Percentiles rank a stretch among this genome's conserved stretches.
These are phyloP conservation scores for Brachionus paranguensis DNA, from an alignment of 1,140 invertebrate genomes.

Conservation along the genomic window DNA sequence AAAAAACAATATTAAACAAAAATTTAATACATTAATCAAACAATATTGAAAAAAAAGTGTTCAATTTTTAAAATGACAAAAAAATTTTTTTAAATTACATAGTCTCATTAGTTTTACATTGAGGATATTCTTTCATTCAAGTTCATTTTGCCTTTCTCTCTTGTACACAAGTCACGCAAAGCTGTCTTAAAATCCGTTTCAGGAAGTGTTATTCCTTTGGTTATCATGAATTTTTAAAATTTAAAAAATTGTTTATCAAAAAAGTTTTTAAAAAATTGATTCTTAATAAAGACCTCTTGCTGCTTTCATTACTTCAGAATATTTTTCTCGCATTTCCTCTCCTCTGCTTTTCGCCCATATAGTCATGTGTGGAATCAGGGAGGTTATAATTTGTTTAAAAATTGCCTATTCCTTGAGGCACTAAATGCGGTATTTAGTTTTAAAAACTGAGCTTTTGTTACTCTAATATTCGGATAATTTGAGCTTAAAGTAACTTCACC, in stretches of 20 bases:
- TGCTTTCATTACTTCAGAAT: neutral
- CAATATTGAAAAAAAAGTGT: neutral
- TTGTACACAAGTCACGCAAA: neutral
- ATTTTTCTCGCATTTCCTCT: neutral
- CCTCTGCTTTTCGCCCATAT: neutral
- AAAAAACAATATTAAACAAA: neutral
- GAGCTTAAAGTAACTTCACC: neutral
- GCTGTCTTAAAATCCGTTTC: neutral
- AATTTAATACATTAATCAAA: neutral
- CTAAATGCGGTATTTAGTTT: neutral
- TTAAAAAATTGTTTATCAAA: neutral
- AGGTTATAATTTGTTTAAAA: neutral
- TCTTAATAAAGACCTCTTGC: constrained; percentile 2
- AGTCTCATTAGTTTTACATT: neutral
- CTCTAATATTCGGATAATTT: neutral
- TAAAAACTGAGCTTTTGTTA: neutral
- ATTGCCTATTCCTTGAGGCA: neutral
- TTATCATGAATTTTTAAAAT: neutral
- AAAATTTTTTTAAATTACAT: neutral
- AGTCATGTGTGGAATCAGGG: neutral
- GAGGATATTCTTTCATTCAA: neutral
- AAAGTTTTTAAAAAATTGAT: neutral
- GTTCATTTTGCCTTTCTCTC: neutral
- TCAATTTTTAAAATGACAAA: neutral
- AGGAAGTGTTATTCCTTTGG: neutral